Conservation (phyloP, 2,888 invertebrate species). For the Malacosoma neustria region DNA sequence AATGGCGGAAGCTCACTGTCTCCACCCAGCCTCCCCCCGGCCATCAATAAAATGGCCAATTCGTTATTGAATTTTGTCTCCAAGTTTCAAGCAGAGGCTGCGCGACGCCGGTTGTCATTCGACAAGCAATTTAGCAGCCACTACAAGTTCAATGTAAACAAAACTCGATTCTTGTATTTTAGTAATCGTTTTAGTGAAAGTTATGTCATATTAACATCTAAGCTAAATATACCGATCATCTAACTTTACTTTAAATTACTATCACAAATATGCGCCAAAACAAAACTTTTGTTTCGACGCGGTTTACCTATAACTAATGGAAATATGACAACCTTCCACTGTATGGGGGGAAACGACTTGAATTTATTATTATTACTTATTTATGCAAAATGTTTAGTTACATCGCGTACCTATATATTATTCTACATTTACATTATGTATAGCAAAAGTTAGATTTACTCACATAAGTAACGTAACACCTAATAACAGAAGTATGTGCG, state of each 20-base stretch:
- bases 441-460: conserved; percentile 62
- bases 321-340: conserved; percentile 41
- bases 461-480: conserved; percentile 66
- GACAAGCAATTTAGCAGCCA: conserved; percentile 54
- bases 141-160: conserved; percentile 59
- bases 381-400: conserved; percentile 51
- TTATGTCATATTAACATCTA: conserved; percentile 62
- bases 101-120: conserved; percentile 67
- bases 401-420: conserved; percentile 52
- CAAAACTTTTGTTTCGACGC: conserved; percentile 34
- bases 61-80: conserved; percentile 72
- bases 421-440: conserved; percentile 41
- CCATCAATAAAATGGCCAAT: conserved; percentile 76
- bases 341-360: conserved; percentile 41
- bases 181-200: conserved; percentile 51
- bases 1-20: conserved; percentile 68
- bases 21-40: conserved; percentile 70
- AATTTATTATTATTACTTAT: conserved; percentile 48
- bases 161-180: conserved; percentile 39
- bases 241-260: conserved; percentile 33
- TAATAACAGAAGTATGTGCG: conserved; percentile 61
- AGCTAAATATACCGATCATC: conserved; percentile 43
- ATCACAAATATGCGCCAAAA: conserved; percentile 36
- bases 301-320: conserved; percentile 32
- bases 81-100: conserved; percentile 61